Base-by-base conservation (phyloP, 1,140 invertebrate species). In the Bicyclus anynana region DNA sequence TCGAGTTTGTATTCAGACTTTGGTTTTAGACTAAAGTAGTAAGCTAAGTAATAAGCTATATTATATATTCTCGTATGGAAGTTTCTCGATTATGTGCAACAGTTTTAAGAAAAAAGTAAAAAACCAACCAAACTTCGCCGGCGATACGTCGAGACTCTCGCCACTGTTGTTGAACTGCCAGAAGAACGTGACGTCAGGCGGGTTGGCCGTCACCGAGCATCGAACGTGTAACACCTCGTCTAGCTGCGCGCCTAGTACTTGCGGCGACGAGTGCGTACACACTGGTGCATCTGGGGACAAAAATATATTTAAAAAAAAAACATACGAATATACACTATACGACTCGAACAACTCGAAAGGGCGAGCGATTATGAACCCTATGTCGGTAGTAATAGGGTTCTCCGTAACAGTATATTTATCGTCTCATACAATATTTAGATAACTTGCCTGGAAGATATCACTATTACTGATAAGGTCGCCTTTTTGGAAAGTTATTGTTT, bases 111-210 rank as follows among this genome's bases (percentile, higher is more conserved):
- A 7, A 23, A 4, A 23, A 23, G 7, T 2, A 23, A 29, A 14
- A 42, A 37, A 17, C 7, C 80, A 59, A 88, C 88, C 86, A 65
- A 82, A 89, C 72, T 89, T 92, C 1, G 91, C 91, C 4, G 94
- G 93, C 1, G 94, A 92, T 0, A 95, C 93, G 72, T 95, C 94
- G 53, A 95, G 93, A 74, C 94, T 95, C 76, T 96, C 94, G 0
- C 94, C 94, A 64, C 95, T 96, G 76, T 95, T 96, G 72, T 96
- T 97, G 87, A 97, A 96, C 67, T 95, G 94, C 95, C 95, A 97
- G 44, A 94, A 91, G 77, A 97, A 97, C 42, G 92, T 93, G 20
- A 96, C 93, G 69, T 96, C 95, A 40, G 90, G 91, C 0, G 96
- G 96, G 80, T 97, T 95, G 5, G 96, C 95, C 18, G 95, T 94